Evolutionary conservation across 1,140 invertebrate species (phyloP).

Genomic region (Atta texana): DNA sequence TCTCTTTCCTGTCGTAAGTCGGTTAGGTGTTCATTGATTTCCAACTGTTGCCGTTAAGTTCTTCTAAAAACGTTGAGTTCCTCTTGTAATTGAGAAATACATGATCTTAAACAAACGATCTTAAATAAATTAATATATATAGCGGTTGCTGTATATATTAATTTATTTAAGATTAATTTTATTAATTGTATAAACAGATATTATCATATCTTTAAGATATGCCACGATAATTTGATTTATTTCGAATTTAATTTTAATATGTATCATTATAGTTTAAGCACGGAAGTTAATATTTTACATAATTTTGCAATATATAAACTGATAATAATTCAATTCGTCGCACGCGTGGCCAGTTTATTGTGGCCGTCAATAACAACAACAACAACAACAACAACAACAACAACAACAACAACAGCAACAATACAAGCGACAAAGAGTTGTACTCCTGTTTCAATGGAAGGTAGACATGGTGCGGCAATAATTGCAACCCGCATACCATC

Average conservation of each 20-base stretch:
- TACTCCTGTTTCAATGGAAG: conserved; percentile 19
- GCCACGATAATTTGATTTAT: neutral
- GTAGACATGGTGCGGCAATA: neutral
- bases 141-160: neutral
- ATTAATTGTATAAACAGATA: neutral
- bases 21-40: conserved; percentile 23
- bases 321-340: conserved; percentile 15
- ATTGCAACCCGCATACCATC: conserved; percentile 37
- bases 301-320: neutral
- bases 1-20: conserved; percentile 40
- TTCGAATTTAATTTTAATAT: neutral
- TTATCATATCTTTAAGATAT: neutral
- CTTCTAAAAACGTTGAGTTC: neutral
- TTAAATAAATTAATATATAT: too few species aligned
- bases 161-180: neutral
- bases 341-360: neutral
- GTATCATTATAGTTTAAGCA: neutral
- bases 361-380: conserved; percentile 2
- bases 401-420: conserved; percentile 3
- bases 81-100: neutral
- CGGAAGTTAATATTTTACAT: neutral
- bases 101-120: too few species aligned
- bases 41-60: neutral
- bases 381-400: neutral
- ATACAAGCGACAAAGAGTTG: neutral